Percentiles rank a stretch among this genome's conserved stretches.
Evolutionary conservation across 2,888 invertebrate species (phyloP).

Genomic region (Amphipyra tragopoginis): DNA sequence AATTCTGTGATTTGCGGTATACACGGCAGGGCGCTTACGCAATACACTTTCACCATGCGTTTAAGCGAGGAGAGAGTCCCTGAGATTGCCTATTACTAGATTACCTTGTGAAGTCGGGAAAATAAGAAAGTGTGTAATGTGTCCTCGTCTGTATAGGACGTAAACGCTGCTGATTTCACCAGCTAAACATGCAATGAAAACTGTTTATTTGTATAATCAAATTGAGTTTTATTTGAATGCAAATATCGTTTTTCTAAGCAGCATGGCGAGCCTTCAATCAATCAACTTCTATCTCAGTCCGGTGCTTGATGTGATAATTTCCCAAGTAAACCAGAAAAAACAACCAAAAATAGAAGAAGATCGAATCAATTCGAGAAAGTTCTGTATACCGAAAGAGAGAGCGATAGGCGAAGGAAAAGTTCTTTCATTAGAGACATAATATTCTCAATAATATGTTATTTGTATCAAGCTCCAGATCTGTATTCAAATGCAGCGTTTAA

Average conservation of each 20-base stretch:
- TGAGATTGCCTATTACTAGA: conserved; percentile 86
- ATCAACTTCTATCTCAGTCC: conserved; percentile 14
- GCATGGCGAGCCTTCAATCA: conserved; percentile 19
- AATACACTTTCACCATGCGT: conserved; percentile 85
- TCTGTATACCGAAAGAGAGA: conserved; percentile 9
- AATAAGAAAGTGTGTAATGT: conserved; percentile 82
- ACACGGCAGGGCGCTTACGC: conserved; percentile 80
- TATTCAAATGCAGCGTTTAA: conserved; percentile 55
- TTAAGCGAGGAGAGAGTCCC: conserved; percentile 87
- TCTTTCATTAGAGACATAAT: conserved; percentile 32
- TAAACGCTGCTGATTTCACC: conserved; percentile 68
- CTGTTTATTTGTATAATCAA: conserved; percentile 57
- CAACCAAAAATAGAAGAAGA: background rate
- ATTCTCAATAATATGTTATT: conserved; percentile 52
- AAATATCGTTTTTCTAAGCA: conserved; percentile 3
- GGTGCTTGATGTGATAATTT: no score
- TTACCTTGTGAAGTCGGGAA: conserved; percentile 82
- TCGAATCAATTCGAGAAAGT: background rate
- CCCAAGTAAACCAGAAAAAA: no score
- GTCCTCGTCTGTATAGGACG: conserved; percentile 69
- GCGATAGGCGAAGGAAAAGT: conserved; percentile 20
- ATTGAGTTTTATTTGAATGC: conserved; percentile 46
- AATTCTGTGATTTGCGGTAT: conserved; percentile 82
- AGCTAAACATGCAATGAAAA: conserved; percentile 62
- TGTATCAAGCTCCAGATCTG: conserved; percentile 49